Evolutionary conservation across 1,140 invertebrate genomes (phyloP).

Genomic region (Drosophila setifemur): DNA sequence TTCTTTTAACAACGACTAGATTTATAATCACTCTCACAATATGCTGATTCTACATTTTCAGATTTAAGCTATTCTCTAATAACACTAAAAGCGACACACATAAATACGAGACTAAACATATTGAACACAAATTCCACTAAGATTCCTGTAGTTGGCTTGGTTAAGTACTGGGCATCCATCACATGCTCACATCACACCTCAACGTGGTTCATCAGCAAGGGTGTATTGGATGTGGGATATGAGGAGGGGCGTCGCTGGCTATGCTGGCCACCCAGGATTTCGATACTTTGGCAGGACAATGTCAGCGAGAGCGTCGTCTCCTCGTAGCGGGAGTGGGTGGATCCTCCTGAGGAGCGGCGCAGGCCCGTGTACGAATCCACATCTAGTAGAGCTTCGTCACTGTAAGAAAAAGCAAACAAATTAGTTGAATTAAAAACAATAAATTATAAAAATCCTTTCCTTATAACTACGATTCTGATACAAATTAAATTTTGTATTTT

Average conservation of each 20-base stretch:
- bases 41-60: constrained; percentile 53
- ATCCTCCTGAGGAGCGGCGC: constrained; percentile 74
- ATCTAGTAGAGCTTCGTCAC: constrained; percentile 85
- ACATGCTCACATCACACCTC: constrained; percentile 62
- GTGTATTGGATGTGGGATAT: constrained; percentile 77
- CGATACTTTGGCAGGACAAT: constrained; percentile 83
- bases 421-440: neutral
- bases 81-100: constrained; percentile 61
- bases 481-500: too few species aligned
- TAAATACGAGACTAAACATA: constrained; percentile 47
- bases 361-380: constrained; percentile 82
- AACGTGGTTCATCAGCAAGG: constrained; percentile 73
- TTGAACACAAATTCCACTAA: constrained; percentile 48
- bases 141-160: constrained; percentile 41
- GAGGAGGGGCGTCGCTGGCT: constrained; percentile 63
- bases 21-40: constrained; percentile 79
- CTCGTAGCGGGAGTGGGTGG: constrained; percentile 73
- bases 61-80: constrained; percentile 4
- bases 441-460: too few species aligned
- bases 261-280: constrained; percentile 59
- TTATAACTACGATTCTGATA: too few species aligned
- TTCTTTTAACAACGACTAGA: constrained; percentile 68
- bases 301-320: constrained; percentile 79
- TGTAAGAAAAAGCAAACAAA: constrained; percentile 44
- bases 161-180: constrained; percentile 13